These are phyloP conservation scores for Meteorus sp. DNA, from an alignment of 1,140 invertebrate genomes.

Conservation along the genomic window DNA sequence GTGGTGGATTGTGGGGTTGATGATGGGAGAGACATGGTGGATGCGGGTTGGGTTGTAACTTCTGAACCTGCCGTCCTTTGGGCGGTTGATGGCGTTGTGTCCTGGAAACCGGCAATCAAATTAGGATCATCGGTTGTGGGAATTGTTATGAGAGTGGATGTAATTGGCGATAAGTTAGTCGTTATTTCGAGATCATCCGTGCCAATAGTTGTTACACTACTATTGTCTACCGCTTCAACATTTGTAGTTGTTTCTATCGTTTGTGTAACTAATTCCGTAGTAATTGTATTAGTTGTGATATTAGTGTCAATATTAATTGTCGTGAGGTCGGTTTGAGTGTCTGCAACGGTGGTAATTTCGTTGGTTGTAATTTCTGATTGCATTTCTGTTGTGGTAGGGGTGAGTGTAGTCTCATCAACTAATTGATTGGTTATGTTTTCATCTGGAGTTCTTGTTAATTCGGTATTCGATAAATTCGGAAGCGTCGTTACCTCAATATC, in stretches of 20 bases:
- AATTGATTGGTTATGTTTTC: constrained; percentile 23
- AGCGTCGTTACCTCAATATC: background rate
- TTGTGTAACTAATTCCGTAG: constrained; percentile 18
- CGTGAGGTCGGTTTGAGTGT: constrained; percentile 8
- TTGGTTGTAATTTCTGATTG: constrained; percentile 11
- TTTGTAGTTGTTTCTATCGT: constrained; percentile 5
- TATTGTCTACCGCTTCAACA: constrained; percentile 12
- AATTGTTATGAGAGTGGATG: constrained; percentile 27
- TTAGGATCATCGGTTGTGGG: constrained; percentile 42
- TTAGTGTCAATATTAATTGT: constrained; percentile 23
- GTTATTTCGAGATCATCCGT: constrained; percentile 17
- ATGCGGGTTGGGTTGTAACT: constrained; percentile 34
- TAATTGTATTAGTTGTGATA: constrained; percentile 27
- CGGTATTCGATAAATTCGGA: background rate
- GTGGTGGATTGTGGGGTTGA: constrained; percentile 2
- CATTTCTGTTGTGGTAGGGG: constrained; percentile 18
- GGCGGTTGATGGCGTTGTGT: constrained; percentile 51
- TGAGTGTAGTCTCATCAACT: constrained; percentile 27
- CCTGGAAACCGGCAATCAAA: constrained; percentile 56
- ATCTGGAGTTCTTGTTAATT: constrained; percentile 15
- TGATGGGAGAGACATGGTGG: constrained; percentile 11
- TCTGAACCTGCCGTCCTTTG: constrained; percentile 54
- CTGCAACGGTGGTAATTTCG: background rate
- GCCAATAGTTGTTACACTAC: constrained; percentile 22
- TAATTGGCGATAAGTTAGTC: constrained; percentile 30